Evolutionary conservation across 2,888 invertebrate genomes (phyloP).

Genomic region (Hypsopygia costalis): DNA sequence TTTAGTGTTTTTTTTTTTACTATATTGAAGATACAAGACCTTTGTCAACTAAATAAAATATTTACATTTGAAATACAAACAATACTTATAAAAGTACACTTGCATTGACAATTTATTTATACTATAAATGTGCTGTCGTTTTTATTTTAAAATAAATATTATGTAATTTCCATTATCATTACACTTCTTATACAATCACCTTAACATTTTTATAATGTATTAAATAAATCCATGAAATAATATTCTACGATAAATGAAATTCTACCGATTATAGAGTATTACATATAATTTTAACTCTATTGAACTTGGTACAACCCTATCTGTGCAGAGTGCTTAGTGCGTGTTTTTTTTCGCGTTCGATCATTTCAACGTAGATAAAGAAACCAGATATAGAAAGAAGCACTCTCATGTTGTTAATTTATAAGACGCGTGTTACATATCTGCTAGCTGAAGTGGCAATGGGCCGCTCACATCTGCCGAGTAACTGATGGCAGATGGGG

Average conservation of each 20-base stretch:
- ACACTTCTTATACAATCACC: not conserved
- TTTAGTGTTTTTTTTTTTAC: not conserved
- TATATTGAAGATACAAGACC: not conserved
- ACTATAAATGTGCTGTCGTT: not conserved
- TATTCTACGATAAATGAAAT: conserved; percentile 1
- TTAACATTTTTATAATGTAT: no score
- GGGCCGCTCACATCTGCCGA: no score
- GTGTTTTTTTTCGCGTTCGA: no score
- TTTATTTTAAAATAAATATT: not conserved
- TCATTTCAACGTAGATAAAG: no score
- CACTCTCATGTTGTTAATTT: no score
- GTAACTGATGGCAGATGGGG: no score
- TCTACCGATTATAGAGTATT: conserved; percentile 3
- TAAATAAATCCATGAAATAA: not conserved
- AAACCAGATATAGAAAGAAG: no score
- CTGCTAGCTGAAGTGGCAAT: no score
- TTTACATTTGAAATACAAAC: not conserved
- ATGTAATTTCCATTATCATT: not conserved
- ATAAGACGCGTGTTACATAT: no score
- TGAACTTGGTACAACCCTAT: not conserved
- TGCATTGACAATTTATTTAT: no score
- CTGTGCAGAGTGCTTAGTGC: not conserved
- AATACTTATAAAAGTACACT: not conserved
- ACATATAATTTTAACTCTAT: not conserved
- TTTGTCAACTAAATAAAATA: not conserved